phyloP scores from a whole-genome alignment of 2,888 invertebrate species.

The Ceraclea dissimilis region DNA sequence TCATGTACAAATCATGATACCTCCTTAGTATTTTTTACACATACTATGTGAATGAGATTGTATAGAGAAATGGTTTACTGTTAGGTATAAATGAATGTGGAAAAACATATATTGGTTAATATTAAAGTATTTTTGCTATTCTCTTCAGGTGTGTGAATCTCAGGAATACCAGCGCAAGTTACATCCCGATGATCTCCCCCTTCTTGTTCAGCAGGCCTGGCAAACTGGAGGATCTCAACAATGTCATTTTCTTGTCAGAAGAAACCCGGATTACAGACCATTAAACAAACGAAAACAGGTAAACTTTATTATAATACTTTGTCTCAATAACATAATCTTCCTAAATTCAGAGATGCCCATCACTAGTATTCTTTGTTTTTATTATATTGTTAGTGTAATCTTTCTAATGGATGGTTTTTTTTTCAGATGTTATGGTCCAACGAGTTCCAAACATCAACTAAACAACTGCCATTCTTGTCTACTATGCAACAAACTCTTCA shows the following conservation, averaged over 20 bases:
- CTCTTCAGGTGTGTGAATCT: slow-evolving; percentile 56
- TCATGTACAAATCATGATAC: no score
- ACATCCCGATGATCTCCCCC: slow-evolving; percentile 78
- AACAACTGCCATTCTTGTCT: slow-evolving; percentile 38
- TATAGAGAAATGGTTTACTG: no score
- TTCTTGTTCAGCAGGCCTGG: slow-evolving; percentile 73
- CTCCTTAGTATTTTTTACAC: no score
- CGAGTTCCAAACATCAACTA: slow-evolving; percentile 36
- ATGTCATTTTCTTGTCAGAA: slow-evolving; percentile 75
- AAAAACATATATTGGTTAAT: no score
- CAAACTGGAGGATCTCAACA: slow-evolving; percentile 52
- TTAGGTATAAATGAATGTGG: no score
- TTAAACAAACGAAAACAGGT: slow-evolving; percentile 27
- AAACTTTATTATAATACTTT: slow-evolving; percentile 1
- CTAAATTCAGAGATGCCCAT: neutral
- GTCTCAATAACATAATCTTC: slow-evolving; percentile 34
- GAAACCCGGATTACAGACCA: slow-evolving; percentile 71
- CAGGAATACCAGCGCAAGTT: slow-evolving; percentile 84
- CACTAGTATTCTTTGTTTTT: no score
- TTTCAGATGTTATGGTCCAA: slow-evolving; percentile 53
- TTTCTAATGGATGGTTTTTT: no score
- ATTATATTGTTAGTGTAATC: no score
- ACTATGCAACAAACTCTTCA: slow-evolving; percentile 35
- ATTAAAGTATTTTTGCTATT: neutral
- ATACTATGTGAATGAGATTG: slow-evolving; percentile 3